These are phyloP conservation scores for Cepaea hortensis DNA, from an alignment of 2,888 invertebrate genomes.

Conservation along the genomic window DNA sequence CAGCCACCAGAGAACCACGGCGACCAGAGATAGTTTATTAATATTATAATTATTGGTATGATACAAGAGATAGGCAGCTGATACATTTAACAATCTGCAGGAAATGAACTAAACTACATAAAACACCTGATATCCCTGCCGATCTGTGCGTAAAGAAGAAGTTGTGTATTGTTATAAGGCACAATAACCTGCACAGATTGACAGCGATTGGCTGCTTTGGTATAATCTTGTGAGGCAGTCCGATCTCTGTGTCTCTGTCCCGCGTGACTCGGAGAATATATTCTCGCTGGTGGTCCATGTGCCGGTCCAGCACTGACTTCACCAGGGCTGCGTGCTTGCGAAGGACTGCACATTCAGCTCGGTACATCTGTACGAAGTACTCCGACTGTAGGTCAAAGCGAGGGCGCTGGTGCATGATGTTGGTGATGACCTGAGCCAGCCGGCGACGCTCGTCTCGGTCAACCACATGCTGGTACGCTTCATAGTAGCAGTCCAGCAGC, in stretches of 20 bases:
- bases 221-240: constrained; percentile 71
- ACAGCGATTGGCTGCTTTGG: constrained; percentile 73
- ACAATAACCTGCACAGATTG: constrained; percentile 72
- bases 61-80: too few species aligned
- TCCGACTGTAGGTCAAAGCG: constrained; percentile 69
- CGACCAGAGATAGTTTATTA: too few species aligned
- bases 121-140: too few species aligned
- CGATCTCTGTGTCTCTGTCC: constrained; percentile 68
- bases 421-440: constrained; percentile 73
- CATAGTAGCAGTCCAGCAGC: constrained; percentile 75
- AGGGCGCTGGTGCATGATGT: constrained; percentile 72
- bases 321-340: constrained; percentile 68
- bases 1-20: too few species aligned
- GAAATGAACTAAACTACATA: too few species aligned
- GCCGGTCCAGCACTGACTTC: constrained; percentile 72
- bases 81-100: too few species aligned
- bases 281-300: constrained; percentile 74
- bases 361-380: constrained; percentile 74
- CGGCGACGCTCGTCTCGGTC: constrained; percentile 72
- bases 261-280: constrained; percentile 70
- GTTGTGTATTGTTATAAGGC: not conserved
- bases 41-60: too few species aligned
- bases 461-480: constrained; percentile 75
- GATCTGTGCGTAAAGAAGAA: not conserved
- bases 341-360: constrained; percentile 72